Conservation (phyloP, 2,888 invertebrate species). For the Eupithecia dodoneata region DNA sequence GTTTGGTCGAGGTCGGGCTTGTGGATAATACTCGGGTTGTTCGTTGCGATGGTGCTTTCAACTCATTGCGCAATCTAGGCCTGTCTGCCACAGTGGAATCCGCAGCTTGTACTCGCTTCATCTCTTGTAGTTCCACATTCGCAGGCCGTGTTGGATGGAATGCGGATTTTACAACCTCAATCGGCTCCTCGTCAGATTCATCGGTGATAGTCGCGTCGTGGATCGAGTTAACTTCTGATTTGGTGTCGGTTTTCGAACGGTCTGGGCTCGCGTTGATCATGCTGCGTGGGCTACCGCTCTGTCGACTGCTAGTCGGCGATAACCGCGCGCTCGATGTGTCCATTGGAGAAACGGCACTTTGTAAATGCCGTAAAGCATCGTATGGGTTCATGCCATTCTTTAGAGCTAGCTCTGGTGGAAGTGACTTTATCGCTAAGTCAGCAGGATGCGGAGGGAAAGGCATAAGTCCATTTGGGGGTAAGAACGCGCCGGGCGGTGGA, state of each 20-base stretch:
- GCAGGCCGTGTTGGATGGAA: constrained; percentile 88
- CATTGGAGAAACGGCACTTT: constrained; percentile 76
- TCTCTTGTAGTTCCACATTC: constrained; percentile 82
- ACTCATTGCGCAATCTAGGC: constrained; percentile 76
- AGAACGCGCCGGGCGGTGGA: constrained; percentile 83
- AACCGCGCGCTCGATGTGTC: constrained; percentile 78
- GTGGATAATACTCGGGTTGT: constrained; percentile 73
- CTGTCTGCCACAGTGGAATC: constrained; percentile 85
- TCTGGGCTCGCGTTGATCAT: constrained; percentile 74
- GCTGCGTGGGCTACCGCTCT: constrained; percentile 82
- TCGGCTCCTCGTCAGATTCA: constrained; percentile 88
- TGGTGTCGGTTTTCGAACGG: constrained; percentile 81
- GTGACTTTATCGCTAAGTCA: constrained; percentile 76
- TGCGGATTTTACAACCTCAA: constrained; percentile 90
- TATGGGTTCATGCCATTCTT: constrained; percentile 85
- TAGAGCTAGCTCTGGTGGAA: constrained; percentile 79
- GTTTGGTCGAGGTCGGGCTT: constrained; percentile 84
- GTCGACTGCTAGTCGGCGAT: constrained; percentile 83
- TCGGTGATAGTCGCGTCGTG: constrained; percentile 85
- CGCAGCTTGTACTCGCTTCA: constrained; percentile 83
- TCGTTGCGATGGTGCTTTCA: constrained; percentile 85
- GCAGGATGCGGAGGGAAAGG: constrained; percentile 83
- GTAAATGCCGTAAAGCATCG: constrained; percentile 79
- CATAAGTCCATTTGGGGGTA: constrained; percentile 82
- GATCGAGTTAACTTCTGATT: constrained; percentile 86